A percentile compares a stretch with the other conserved stretches of the same genome.
phyloP scores from a whole-genome alignment of 2,888 invertebrate genomes.

The Dynastes hyllus region DNA sequence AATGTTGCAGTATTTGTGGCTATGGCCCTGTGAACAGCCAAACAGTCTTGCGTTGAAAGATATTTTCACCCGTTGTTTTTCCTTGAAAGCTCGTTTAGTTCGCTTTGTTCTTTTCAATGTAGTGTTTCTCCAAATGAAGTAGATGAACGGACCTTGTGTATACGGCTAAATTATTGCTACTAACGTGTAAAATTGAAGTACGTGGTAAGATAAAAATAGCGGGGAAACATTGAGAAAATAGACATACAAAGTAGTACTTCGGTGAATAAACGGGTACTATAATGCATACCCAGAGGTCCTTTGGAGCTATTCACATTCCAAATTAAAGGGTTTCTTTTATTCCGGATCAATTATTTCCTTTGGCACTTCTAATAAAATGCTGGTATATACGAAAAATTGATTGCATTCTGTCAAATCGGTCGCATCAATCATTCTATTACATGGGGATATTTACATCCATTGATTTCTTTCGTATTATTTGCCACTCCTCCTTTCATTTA shows the following conservation, averaged over 20 bases:
- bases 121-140: slow-evolving; percentile 9
- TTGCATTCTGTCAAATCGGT: slow-evolving; percentile 10
- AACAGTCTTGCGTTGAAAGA: slow-evolving; percentile 5
- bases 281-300: too few species aligned
- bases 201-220: too few species aligned
- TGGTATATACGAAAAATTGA: slow-evolving; percentile 8
- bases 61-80: slow-evolving; percentile 22
- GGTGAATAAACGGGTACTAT: too few species aligned
- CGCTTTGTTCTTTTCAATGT: slow-evolving; percentile 8
- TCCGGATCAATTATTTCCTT: slow-evolving; percentile 13
- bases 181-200: background rate
- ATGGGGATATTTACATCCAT: slow-evolving; percentile 17
- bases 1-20: slow-evolving; percentile 31
- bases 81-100: slow-evolving; percentile 5
- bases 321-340: background rate
- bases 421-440: slow-evolving; percentile 30
- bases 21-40: slow-evolving; percentile 29
- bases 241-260: too few species aligned
- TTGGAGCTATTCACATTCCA: background rate
- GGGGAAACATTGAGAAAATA: too few species aligned
- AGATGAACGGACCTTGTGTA: background rate
- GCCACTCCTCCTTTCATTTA: slow-evolving; percentile 26
- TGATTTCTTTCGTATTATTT: slow-evolving; percentile 15
- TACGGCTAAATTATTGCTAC: slow-evolving; percentile 5
- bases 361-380: slow-evolving; percentile 14